phyloP scores from a whole-genome alignment of 2,797 vertebrate genomes.

The Tragelaphus oryx region DNA sequence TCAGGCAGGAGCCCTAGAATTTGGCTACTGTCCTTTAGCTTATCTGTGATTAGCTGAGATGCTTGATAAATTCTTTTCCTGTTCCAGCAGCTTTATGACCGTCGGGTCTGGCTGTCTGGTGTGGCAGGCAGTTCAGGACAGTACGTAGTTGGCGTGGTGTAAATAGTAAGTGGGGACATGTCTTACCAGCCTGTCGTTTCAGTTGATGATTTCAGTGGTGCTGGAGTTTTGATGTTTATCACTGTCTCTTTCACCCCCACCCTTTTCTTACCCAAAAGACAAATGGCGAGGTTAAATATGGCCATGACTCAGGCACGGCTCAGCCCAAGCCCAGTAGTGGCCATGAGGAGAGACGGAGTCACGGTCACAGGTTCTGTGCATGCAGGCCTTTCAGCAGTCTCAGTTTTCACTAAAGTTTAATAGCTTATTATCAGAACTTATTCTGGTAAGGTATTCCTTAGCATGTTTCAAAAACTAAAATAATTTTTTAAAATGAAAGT shows the following conservation, averaged over 20 bases:
- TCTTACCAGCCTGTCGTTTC: neutral
- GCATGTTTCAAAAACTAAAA: neutral
- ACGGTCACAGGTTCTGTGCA: neutral
- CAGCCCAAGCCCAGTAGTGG: neutral
- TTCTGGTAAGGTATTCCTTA: neutral
- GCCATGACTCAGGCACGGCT: constrained; percentile 17
- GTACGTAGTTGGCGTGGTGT: neutral
- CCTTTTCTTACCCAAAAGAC: neutral
- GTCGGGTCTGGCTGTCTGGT: neutral
- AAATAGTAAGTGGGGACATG: neutral
- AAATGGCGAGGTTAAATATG: constrained; percentile 58
- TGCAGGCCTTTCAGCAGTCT: neutral
- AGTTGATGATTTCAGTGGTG: neutral
- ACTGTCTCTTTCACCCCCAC: neutral
- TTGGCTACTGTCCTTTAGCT: neutral
- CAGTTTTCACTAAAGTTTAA: neutral
- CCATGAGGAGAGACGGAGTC: neutral
- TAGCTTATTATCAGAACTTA: neutral
- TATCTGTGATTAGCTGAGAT: neutral
- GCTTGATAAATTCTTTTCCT: neutral
- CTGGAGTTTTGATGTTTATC: neutral
- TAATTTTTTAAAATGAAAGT: neutral
- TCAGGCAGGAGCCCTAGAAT: neutral
- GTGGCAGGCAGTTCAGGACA: neutral
- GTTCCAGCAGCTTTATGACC: neutral